Evolutionary conservation across 2,888 invertebrate genomes (phyloP), one percentile per base, ranked within the genome.

Genomic region (Proisotoma minuta): DNA sequence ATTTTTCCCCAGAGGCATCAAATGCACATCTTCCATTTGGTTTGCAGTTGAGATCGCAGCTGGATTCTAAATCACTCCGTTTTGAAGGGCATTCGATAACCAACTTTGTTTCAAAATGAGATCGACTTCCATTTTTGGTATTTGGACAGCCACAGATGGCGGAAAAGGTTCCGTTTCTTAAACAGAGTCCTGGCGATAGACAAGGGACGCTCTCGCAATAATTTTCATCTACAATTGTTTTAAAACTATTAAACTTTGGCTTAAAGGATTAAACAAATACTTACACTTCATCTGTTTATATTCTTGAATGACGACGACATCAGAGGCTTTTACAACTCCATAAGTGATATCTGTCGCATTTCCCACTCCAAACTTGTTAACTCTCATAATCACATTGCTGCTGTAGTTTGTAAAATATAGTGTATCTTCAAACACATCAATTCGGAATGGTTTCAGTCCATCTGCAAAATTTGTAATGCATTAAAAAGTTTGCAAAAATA

Each of bases 381-480:
- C 78, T 71, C 82, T 81, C 43, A 85, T 78, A 49, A 88, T 82
- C 66, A 82, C 82, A 74, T 86, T 83, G 54, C 82, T 81, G 40
- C 80, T 82, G 74, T 84, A 84, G 2, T 86, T 82, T 40, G 85
- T 83, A 24, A 88, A 81, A 75, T 84, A 89, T 12, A 88, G 75
- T 63, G 78, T 81, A 74, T 88, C 86, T 77, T 88, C 88, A 76
- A 89, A 88, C 0, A 89, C 82, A 74, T 87, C 88, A 29, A 89
- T 78, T 76, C 84, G 85, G 76, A 82, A 84, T 0, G 89, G 88
- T 75, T 84, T 84, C 69, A 69, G 63, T 66, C 58, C 68, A 61
- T 67, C 65, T 26, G 59, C 59, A 57, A 18, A 60, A 57, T 26
- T 53, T 22, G 18, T 51, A 18, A 59, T 54, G 20, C 20, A 56